Conservation (phyloP, 2,113 vertebrate species). For the Rhinolophus sinicus region DNA sequence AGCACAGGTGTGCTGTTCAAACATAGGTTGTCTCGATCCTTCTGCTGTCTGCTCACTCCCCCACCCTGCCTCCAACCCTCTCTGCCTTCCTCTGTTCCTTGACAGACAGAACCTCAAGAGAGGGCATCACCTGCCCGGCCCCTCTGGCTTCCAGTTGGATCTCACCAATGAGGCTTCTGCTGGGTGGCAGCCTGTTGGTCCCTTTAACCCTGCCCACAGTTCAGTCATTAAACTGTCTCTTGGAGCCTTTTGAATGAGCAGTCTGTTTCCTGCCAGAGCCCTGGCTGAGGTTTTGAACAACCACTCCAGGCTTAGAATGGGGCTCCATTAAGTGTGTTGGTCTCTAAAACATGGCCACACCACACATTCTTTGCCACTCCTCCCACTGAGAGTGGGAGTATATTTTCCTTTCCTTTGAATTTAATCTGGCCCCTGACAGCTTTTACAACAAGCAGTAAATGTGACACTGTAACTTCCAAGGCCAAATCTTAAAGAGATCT, state of each 20-base stretch:
- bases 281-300: neutral
- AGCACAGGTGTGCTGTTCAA: neutral
- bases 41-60: neutral
- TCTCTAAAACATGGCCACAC: neutral
- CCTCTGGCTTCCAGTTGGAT: neutral
- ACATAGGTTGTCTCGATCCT: neutral
- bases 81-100: neutral
- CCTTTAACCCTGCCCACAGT: accelerated
- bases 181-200: neutral
- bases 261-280: neutral
- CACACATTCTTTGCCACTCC: neutral
- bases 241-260: neutral
- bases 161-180: neutral
- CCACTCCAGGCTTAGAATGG: neutral
- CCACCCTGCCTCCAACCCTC: neutral
- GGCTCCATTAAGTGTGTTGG: neutral
- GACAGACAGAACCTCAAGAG: neutral
- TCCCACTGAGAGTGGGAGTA: neutral
- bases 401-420: neutral
- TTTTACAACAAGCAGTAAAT: neutral
- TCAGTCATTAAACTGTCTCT: too few relatives aligned
- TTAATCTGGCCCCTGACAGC: neutral
- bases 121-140: neutral
- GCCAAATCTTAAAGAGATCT: neutral
- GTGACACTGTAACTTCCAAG: neutral